Base-by-base conservation (phyloP, 2,113 vertebrate genomes). In the Illadopsis cleaveri region DNA sequence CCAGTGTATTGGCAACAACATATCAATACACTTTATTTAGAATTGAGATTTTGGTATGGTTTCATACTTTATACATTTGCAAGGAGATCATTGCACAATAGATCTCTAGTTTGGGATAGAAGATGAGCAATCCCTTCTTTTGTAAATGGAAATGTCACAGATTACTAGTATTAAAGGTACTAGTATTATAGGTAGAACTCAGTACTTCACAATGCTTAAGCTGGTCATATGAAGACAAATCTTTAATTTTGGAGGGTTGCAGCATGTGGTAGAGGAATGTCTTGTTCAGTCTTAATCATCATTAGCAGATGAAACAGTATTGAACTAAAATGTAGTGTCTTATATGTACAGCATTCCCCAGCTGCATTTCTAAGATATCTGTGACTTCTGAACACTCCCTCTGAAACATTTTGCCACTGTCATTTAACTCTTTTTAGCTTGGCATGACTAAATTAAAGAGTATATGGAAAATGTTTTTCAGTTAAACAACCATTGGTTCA, bases 111-210 rank as follows among this genome's bases (percentile, higher is more conserved):
- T 76, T 93, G 70, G 35, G 76, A 90, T 50, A 83, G 79, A 81
- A 77, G 68, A 45, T 50, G 66, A 82, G 48, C 54, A 89, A 61
- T 90, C 56, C n/a, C 15, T 44, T 73, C 17, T 82, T 79, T 20
- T 57, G 64, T 84, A 57, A 91, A 80, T 40, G 44, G 50, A 80
- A 82, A 42, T 80, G 60, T 86, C 65, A 53, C 8, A 4, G 61
- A 31, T 92, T 65, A 76, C 78, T 94, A 84, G 90, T 95, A 88
- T 96, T 95, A 91, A 89, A 89, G 61, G 22, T 83, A 77, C 56
- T 90, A 73, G 86, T 89, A 45, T 58, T 66, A 50, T 2, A 89
- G 51, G 50, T 56, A 80, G 75, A 81, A 54, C 24, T 90, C 68
- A 64, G 31, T 90, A 66, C 77, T 93, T 84, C 45, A 58, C 7